Conservation (phyloP, 2,113 vertebrate species). For the Speoplatyrhinus poulsoni region DNA sequence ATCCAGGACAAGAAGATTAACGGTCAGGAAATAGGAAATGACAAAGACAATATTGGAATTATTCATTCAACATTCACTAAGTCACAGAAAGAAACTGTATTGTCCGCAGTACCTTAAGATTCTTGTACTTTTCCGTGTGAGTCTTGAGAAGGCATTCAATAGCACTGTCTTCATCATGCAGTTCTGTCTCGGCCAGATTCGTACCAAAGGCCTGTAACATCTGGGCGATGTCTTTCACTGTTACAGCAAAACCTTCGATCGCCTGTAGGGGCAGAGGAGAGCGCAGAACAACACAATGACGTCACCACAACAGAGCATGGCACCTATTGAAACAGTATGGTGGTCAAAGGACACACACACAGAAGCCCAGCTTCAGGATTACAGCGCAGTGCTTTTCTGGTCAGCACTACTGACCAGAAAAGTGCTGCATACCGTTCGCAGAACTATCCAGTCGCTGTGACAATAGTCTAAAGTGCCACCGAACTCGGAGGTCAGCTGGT, state of each 20-base stretch:
- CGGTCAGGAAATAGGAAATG: not conserved
- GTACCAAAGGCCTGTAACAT: slow-evolving; percentile 92
- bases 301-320: not conserved
- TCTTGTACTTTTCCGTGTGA: slow-evolving; percentile 86
- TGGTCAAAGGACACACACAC: no score
- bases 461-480: slow-evolving; percentile 95
- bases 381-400: not conserved
- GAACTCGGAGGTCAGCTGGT: slow-evolving; percentile 93
- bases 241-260: slow-evolving; percentile 96
- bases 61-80: not conserved
- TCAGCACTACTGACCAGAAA: not conserved
- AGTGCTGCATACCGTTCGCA: slow-evolving; percentile 84
- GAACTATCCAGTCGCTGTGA: slow-evolving; percentile 94
- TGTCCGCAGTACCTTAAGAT: slow-evolving; percentile 83
- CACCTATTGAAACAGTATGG: not conserved
- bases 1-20: slow-evolving; percentile 10
- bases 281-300: slow-evolving; percentile 1
- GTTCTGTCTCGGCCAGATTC: slow-evolving; percentile 88
- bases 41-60: not conserved
- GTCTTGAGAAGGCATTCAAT: slow-evolving; percentile 83
- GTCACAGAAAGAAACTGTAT: not conserved
- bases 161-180: slow-evolving; percentile 81
- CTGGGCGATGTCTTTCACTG: slow-evolving; percentile 95
- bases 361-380: not conserved
- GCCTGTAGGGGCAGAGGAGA: slow-evolving; percentile 76